Evolutionary conservation across 2,113 vertebrate genomes (phyloP).

Genomic region (Procavia capensis): DNA sequence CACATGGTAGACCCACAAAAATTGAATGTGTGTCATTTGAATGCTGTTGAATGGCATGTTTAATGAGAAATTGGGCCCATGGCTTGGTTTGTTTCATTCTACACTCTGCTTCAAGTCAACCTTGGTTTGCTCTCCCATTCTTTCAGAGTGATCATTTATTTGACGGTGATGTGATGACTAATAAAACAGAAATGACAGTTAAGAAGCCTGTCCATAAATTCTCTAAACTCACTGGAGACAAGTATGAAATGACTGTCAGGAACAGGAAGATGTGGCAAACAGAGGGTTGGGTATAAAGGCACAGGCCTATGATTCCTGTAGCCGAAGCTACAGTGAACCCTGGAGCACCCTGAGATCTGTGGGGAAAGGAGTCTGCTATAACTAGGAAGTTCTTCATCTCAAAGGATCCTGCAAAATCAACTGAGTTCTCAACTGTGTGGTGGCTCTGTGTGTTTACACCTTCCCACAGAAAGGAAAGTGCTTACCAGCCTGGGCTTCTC

Average conservation of each 20-base stretch:
- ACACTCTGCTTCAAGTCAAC: not conserved
- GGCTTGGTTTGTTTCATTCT: not conserved
- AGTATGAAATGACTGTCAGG: not conserved
- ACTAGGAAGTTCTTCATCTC: not conserved
- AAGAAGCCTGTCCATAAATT: not conserved
- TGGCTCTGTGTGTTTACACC: not conserved
- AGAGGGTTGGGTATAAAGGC: not conserved
- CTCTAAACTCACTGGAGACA: not conserved
- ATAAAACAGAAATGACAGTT: not conserved
- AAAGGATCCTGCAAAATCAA: conserved; percentile 14
- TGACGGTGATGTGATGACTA: conserved; percentile 13
- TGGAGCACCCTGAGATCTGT: not conserved
- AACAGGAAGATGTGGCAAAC: not conserved
- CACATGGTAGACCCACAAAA: not conserved
- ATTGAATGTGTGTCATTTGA: not conserved
- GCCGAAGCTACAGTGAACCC: not conserved
- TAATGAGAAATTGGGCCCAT: not conserved
- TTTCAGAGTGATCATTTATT: conserved; percentile 7
- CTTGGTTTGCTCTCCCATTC: not conserved
- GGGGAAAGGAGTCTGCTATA: not conserved
- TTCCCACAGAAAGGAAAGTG: not conserved
- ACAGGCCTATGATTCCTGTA: not conserved
- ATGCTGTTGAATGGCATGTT: not conserved
- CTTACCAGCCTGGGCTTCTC: not conserved
- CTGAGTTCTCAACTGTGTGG: not conserved